phyloP scores from a whole-genome alignment of 2,797 vertebrate genomes.

The Xenentodon cancila region DNA sequence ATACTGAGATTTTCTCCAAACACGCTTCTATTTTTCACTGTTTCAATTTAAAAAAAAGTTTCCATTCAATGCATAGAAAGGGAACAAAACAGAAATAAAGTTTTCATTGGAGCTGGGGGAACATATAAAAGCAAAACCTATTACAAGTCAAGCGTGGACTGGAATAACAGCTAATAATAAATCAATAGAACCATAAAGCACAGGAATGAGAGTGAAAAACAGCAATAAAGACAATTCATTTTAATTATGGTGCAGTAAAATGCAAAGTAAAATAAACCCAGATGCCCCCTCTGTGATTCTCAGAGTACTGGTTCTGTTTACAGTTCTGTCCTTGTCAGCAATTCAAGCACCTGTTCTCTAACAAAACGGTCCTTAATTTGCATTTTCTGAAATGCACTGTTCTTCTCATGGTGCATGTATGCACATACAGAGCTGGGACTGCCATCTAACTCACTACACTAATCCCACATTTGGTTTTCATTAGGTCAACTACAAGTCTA shows the following conservation, averaged over 20 bases:
- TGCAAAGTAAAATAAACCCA: slow-evolving; percentile 55
- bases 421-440: slow-evolving; percentile 4
- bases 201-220: slow-evolving; percentile 48
- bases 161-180: slow-evolving; percentile 69
- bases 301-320: slow-evolving; percentile 43
- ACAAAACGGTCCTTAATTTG: slow-evolving; percentile 57
- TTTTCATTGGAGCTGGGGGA: slow-evolving; percentile 44
- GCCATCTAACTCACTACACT: background rate
- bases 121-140: slow-evolving; percentile 38
- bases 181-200: slow-evolving; percentile 68
- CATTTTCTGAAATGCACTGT: slow-evolving; percentile 46
- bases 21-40: slow-evolving; percentile 4
- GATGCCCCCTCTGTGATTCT: slow-evolving; percentile 48
- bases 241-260: slow-evolving; percentile 70
- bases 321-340: slow-evolving; percentile 67
- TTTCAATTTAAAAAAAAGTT: slow-evolving; percentile 30
- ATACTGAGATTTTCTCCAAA: slow-evolving; percentile 28
- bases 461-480: background rate
- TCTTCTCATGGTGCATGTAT: background rate
- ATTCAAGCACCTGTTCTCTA: slow-evolving; percentile 65
- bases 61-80: slow-evolving; percentile 52
- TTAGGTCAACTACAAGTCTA: too few relatives aligned
- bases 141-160: slow-evolving; percentile 55
- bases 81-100: slow-evolving; percentile 53
- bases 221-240: slow-evolving; percentile 68